Evolutionary conservation across 2,113 vertebrate genomes (phyloP), one percentile per base, ranked within the genome.

Genomic region (Theropithecus gelada): DNA sequence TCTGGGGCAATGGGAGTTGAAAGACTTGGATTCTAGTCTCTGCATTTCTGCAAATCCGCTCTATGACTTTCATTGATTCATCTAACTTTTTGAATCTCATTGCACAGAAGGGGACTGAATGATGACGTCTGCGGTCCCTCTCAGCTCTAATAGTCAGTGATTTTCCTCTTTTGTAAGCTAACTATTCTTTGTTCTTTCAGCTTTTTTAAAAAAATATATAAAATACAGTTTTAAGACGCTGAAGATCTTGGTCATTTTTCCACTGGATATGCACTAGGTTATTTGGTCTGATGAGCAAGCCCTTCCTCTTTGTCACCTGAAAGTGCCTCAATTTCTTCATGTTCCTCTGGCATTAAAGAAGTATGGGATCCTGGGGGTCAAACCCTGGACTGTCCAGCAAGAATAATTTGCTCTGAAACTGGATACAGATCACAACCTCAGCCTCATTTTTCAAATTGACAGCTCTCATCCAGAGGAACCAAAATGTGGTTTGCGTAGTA

Each of bases 61-160:
- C 52, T 22, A 3, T 6, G 32, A 85, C 11, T 22, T 52, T 20
- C 38, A 20, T n/a, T 0, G 4, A 17, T 17, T 93, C 68, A 43
- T 13, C 13, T 68, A 83, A 75, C 38, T 80, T 52, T 79, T 73
- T 95, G 61, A 96, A 45, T 81, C 35, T 81, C 50, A 52, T 30
- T 83, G 75, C 13, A 88, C 66, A 89, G 48, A 83, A 25, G 55
- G 82, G 70, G 38, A 35, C 5, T 75, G 17, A 64, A 73, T 40
- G 32, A 55, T 72, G 72, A 59, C 4, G 8, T 23, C 38, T 68
- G 30, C 22, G 2, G 10, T 35, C 30, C 40, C 2, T 94, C 32
- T 52, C 17, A 66, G n/a, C 22, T 27, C 20, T 27, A 11, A n/a
- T 13, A 73, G 35, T 82, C 17, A 30, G 59, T 45, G 2, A 78